Percentiles rank a stretch among this genome's conserved stretches.
phyloP scores from a whole-genome alignment of 2,113 vertebrate species.

The Chaetura pelagica region DNA sequence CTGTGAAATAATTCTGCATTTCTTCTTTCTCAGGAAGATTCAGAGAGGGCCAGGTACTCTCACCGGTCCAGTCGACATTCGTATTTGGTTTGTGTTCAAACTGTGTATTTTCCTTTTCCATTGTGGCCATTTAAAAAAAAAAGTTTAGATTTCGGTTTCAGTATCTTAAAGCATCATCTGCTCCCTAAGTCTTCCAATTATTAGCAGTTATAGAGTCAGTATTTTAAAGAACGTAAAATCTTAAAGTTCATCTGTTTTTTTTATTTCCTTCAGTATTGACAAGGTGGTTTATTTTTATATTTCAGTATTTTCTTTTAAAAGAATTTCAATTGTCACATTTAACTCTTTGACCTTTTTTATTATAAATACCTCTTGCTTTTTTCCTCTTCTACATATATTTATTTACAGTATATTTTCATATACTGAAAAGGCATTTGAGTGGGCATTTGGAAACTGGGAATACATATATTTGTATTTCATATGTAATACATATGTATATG shows the following conservation, averaged over 20 bases:
- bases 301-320: not conserved
- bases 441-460: not conserved
- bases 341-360: not conserved
- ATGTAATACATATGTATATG: not conserved
- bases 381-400: not conserved
- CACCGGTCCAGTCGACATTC: conserved; percentile 79
- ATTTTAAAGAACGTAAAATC: conserved; percentile 15
- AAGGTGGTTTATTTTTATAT: not conserved
- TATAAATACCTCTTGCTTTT: not conserved
- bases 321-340: not conserved
- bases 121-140: not conserved
- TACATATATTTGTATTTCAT: too few species aligned
- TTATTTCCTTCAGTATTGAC: not conserved
- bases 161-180: conserved; percentile 60
- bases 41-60: conserved; percentile 89
- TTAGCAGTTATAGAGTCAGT: conserved; percentile 82
- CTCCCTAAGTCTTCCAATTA: conserved; percentile 70
- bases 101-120: not conserved
- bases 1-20: conserved; percentile 35
- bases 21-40: conserved; percentile 88
- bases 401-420: not conserved
- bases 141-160: conserved; percentile 38
- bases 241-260: not conserved
- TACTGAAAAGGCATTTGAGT: not conserved
- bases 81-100: conserved; percentile 88